Evolutionary conservation across 2,888 invertebrate genomes (phyloP).

Genomic region (Drosophila rellima): DNA sequence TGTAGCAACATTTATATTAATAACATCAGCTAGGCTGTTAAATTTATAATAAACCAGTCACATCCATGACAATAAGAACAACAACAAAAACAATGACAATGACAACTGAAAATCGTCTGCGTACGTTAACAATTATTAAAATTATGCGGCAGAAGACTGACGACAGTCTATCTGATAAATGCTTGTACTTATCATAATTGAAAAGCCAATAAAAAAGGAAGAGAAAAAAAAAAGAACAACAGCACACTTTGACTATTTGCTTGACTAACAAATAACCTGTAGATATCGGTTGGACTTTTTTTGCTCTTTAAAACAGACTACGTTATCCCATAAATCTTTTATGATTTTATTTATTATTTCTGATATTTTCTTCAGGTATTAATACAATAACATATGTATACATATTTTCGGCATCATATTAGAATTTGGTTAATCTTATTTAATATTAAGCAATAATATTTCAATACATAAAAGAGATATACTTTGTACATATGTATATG

Average conservation of each 20-base stretch:
- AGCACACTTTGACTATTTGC: background rate
- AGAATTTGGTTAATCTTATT: too few relatives aligned
- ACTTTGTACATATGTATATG: too few relatives aligned
- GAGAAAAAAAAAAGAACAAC: background rate
- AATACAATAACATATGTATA: too few relatives aligned
- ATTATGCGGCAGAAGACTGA: slow-evolving; percentile 15
- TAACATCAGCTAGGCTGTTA: slow-evolving; percentile 37
- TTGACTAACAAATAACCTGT: background rate
- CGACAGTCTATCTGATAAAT: slow-evolving; percentile 19
- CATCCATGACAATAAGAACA: slow-evolving; percentile 8
- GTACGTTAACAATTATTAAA: slow-evolving; percentile 42
- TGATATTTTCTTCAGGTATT: background rate
- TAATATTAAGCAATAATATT: too few relatives aligned
- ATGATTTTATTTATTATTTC: background rate
- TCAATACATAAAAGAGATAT: too few relatives aligned
- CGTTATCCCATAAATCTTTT: too few relatives aligned
- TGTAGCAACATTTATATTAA: slow-evolving; percentile 32
- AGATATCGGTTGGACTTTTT: too few relatives aligned
- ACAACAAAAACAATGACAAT: background rate
- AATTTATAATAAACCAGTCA: slow-evolving; percentile 40
- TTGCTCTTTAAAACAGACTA: background rate
- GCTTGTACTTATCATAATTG: slow-evolving; percentile 26
- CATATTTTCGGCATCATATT: too few relatives aligned
- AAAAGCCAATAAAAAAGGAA: slow-evolving; percentile 6
- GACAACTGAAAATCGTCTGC: slow-evolving; percentile 11